Evolutionary conservation across 2,797 vertebrate species (phyloP), one percentile per base, ranked within the genome.

Genomic region (Hypotaenidia okinawae): DNA sequence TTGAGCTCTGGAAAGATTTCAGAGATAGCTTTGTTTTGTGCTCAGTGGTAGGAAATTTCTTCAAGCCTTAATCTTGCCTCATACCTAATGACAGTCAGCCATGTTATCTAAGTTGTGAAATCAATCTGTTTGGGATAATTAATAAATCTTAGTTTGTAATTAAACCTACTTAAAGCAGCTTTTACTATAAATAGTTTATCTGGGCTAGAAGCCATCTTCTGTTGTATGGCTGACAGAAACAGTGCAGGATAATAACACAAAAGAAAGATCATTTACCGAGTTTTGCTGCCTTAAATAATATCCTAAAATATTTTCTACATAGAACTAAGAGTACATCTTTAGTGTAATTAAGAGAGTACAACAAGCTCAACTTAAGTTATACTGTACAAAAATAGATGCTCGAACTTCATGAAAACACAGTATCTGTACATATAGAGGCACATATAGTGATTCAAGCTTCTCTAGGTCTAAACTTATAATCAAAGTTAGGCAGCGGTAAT

Each of bases 181-280:
- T 82, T 33, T 57, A 39, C 66, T 85, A 47, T 74, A 90, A 93
- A 84, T 77, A 87, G 69, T 62, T 94, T 77, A 54, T 80, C 72
- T 92, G 68, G 78, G 76, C 41, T 87, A 68, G 54, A 77, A 89
- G 84, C 75, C 89, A 91, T 84, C 54, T 81, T 77, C 54, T 76
- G 1, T 77, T 72, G 37, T 15, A 67, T 0, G 1, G 13, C 35
- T 85, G 84, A 80, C 39, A 76, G 66, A 16, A 92, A 6, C 13
- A 55, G 30, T 45, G 17, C 39, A 52, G 58, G 61, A 89, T 61
- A 90, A 52, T 47, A 87, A 28, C 18, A 66, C 12, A 47, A 89
- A 92, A 81, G 43, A 82, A 76, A 18, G 18, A 70, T 83, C 2
- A 33, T 85, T 93, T 89, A 85, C 3, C 9, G 64, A 13, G 21